Base-by-base conservation (phyloP, 2,113 vertebrate genomes). In the Nerophis lumbriciformis region DNA sequence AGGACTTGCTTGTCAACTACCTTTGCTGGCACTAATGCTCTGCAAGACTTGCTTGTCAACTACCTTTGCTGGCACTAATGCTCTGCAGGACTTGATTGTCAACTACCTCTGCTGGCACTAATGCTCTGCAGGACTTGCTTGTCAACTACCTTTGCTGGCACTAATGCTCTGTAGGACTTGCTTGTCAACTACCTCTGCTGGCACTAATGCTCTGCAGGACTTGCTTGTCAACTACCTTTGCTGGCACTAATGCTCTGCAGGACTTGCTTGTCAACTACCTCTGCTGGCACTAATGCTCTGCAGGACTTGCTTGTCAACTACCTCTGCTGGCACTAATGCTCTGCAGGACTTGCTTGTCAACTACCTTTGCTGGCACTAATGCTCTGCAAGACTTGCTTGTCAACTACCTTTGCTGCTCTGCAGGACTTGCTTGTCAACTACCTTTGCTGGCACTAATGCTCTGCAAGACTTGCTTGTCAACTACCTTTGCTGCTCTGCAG, bases 201-300 rank as follows among this genome's bases (percentile, higher is more conserved):
- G n/a, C n/a, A n/a, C n/a, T n/a, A n/a, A n/a, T n/a, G 1, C 90
- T 95, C 82, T 97, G 95, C 5, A 98, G 85, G 19, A 98, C 93
- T 28, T 28, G 28, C 28, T 28, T 28, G 28, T 28, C 3, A 28
- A 28, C 3, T 28, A 28, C 28, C 28, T 93, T 92, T 94, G 87
- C 94, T 94, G n/a, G n/a, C n/a, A n/a, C n/a, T n/a, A n/a, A n/a
- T n/a, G 1, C 90, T 95, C 82, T 97, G 95, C 5, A 98, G 85
- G 19, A 98, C 93, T 28, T 28, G 28, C 28, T 28, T 28, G 28
- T 28, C 3, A 28, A 19, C 19, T 19, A 19, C 19, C 19, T 19
- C 2, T 19, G 19, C 19, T 91, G n/a, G n/a, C n/a, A n/a, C n/a
- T n/a, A n/a, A n/a, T n/a, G 1, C 90, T 95, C 82, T 97, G 95